These are phyloP conservation scores for Trichonephila clavata DNA, from an alignment of 1,140 invertebrate genomes.

Conservation along the genomic window DNA sequence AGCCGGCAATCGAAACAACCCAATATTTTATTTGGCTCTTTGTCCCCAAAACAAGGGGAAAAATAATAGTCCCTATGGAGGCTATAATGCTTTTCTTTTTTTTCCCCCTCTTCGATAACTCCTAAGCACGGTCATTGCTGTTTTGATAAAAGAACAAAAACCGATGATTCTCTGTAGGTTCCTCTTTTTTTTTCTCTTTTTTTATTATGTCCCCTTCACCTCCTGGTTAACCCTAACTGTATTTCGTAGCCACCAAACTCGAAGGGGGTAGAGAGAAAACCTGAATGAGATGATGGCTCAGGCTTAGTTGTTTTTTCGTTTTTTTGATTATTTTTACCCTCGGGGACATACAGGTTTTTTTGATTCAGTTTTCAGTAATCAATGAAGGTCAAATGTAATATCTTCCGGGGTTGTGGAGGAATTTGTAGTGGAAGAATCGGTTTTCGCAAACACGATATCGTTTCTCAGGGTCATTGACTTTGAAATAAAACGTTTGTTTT, in stretches of 20 bases:
- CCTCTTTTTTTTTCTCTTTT: not conserved
- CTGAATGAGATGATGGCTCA: not conserved
- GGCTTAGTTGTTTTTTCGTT: not conserved
- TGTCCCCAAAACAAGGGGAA: not conserved
- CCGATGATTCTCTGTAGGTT: not conserved
- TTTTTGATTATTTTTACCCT: not conserved
- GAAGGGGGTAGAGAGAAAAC: not conserved
- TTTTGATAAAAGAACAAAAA: constrained; percentile 23
- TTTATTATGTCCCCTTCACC: not conserved
- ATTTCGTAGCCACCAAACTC: not conserved
- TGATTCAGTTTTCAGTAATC: constrained; percentile 38
- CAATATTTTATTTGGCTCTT: constrained; percentile 41
- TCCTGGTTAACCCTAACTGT: constrained; percentile 36
- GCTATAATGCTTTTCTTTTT: not conserved
- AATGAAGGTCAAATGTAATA: constrained; percentile 29
- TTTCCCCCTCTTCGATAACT: not conserved
- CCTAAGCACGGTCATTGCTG: not conserved
- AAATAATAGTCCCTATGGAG: not conserved
- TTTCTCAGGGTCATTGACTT: constrained; percentile 31
- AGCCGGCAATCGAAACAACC: constrained; percentile 16
- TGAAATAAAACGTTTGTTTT: constrained; percentile 29
- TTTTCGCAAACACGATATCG: constrained; percentile 19
- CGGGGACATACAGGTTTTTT: constrained; percentile 30
- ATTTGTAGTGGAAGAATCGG: not conserved
- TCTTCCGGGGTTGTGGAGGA: constrained; percentile 31